Base-by-base conservation (phyloP, 2,888 invertebrate species). In the Poecilus cupreus region DNA sequence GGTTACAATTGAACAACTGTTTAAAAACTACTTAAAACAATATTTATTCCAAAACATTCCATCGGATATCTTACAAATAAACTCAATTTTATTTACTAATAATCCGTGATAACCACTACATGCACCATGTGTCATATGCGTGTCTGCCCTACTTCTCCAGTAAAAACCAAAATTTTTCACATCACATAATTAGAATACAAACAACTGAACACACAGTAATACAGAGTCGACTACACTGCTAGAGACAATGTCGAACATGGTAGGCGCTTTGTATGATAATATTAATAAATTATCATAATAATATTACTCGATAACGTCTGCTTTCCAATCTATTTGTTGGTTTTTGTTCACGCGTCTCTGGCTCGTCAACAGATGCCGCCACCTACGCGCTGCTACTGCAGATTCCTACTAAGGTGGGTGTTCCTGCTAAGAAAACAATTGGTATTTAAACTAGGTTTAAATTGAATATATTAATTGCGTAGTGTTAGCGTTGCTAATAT, bases 261-360 rank as follows among this genome's bases (percentile, higher is more conserved):
- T 51, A 75, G 75, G 75, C 32, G 49, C 75, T 75, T 75, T 75
- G 75, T 75, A 75, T 75, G 75, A 75, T 75, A 75, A 75, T 75
- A 51, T n/a, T 32, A 26, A 75, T 72, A 72, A 72, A 72, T 75
- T 75, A 54, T 75, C 49, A 75, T 75, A 75, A 75, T 54, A 75
- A 51, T 54, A 75, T 75, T 24, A 49, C 22, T 22, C 75, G 75
- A 75, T 75, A 75, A 43, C 72, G 39, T n/a, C 18, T 37, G 39
- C 60, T 26, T 32, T 32, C 26, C 60, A 60, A 60, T 24, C 60
- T 60, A 60, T 60, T 60, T 60, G 60, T 60, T 32, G 24, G 60
- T 60, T 51, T 51, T 60, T 60, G 60, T 60, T 32, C 22, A 60
- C 60, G 60, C 32, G 60, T 60, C 32, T n/a, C 20, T 32, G 5